phyloP scores from a whole-genome alignment of 1,140 invertebrate genomes.

The Euura lappo region DNA sequence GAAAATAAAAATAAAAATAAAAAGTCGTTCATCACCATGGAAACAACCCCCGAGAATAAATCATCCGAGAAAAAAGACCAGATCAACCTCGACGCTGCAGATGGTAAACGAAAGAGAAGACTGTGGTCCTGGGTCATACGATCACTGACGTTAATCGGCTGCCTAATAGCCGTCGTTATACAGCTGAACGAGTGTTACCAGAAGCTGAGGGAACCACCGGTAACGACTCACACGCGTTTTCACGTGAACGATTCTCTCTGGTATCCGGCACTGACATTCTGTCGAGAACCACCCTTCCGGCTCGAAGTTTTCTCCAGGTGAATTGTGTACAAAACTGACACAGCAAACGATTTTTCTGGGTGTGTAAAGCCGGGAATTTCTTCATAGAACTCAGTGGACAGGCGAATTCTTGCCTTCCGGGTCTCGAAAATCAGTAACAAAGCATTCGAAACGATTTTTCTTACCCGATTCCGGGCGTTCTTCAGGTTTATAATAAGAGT shows the following conservation, averaged over 20 bases:
- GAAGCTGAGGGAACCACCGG: slow-evolving; percentile 64
- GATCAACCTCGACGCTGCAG: not conserved
- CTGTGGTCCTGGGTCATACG: not conserved
- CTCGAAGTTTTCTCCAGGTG: slow-evolving; percentile 51
- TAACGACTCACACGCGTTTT: slow-evolving; percentile 68
- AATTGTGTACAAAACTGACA: not conserved
- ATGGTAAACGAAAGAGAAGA: not conserved
- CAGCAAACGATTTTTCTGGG: not conserved
- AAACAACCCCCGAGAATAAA: not conserved
- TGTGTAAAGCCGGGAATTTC: not conserved
- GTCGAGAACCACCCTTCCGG: slow-evolving; percentile 67
- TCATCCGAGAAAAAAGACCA: not conserved
- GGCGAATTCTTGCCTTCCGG: too few species aligned
- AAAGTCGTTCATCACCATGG: not conserved
- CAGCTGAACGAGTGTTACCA: slow-evolving; percentile 63
- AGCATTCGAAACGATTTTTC: too few species aligned
- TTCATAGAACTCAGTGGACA: not conserved
- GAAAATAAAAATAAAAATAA: not conserved
- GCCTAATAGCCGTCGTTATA: not conserved
- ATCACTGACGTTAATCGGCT: not conserved
- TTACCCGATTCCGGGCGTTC: too few species aligned
- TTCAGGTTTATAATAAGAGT: too few species aligned
- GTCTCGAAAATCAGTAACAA: too few species aligned
- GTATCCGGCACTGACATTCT: slow-evolving; percentile 70
- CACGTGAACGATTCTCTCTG: slow-evolving; percentile 66